Evolutionary conservation across 2,113 vertebrate genomes (phyloP).

Genomic region (Podarcis muralis): DNA sequence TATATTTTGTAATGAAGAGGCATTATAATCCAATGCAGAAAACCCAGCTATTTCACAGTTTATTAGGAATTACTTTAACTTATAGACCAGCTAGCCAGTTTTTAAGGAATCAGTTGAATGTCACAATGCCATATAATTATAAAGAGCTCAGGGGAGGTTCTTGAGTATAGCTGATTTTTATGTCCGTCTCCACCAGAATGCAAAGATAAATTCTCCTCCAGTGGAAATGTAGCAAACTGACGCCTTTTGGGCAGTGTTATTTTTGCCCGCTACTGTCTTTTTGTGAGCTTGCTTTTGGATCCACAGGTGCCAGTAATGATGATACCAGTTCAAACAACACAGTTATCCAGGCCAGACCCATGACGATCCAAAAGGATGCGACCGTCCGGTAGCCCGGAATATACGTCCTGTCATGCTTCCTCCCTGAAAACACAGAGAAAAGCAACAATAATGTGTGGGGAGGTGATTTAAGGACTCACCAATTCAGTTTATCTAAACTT

Average conservation of each 20-base stretch:
- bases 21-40: too few species aligned
- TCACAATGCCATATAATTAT: too few species aligned
- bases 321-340: conserved; percentile 75
- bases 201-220: conserved; percentile 33
- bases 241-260: conserved; percentile 14
- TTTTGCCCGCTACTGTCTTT: too few species aligned
- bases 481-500: too few species aligned
- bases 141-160: background rate
- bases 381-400: conserved; percentile 56
- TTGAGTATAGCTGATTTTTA: background rate
- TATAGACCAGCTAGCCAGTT: background rate
- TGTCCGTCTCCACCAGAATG: conserved; percentile 22
- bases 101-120: background rate
- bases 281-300: conserved; percentile 52
- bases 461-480: background rate
- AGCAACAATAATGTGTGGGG: background rate
- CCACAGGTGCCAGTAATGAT: conserved; percentile 64
- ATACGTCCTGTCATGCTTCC: conserved; percentile 52
- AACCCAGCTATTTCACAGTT: background rate
- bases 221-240: conserved; percentile 8
- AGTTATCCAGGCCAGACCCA: conserved; percentile 74
- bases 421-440: conserved; percentile 51
- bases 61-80: background rate
- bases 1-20: too few species aligned
- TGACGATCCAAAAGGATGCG: conserved; percentile 71